These are phyloP conservation scores for Cecropterus lyciades DNA, from an alignment of 1,140 invertebrate species.

Conservation along the genomic window DNA sequence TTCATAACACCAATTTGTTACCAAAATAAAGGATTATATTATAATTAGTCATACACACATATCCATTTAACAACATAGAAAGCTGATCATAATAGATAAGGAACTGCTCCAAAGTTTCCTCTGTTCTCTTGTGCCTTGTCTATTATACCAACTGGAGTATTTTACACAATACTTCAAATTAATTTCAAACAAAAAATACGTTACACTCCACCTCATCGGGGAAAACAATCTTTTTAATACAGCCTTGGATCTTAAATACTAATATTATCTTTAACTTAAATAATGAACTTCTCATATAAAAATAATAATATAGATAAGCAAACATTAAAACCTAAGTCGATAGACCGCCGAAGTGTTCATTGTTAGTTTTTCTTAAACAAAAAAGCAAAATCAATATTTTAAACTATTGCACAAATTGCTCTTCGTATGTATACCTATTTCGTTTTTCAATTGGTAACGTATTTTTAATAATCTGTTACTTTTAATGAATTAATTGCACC, in stretches of 20 bases:
- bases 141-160: conserved; percentile 65
- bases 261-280: conserved; percentile 79
- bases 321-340: conserved; percentile 74
- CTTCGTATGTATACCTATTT: conserved; percentile 40
- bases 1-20: conserved; percentile 83
- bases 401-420: conserved; percentile 55
- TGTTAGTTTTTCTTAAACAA: no score
- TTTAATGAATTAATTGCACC: conserved; percentile 29
- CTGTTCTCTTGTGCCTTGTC: conserved; percentile 45
- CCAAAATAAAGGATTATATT: conserved; percentile 83
- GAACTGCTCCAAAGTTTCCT: conserved; percentile 41
- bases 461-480: conserved; percentile 28
- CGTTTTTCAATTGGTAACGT: conserved; percentile 7
- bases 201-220: conserved; percentile 32
- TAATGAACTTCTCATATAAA: conserved; percentile 79
- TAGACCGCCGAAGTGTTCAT: conserved; percentile 69
- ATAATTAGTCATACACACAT: conserved; percentile 80
- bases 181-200: conserved; percentile 34
- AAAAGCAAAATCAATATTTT: conserved; percentile 36
- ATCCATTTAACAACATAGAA: conserved; percentile 73
- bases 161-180: conserved; percentile 52
- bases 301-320: conserved; percentile 71
- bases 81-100: conserved; percentile 57
- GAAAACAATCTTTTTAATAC: conserved; percentile 77
- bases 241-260: conserved; percentile 79